These are phyloP conservation scores for Pristionchus japonicus DNA, from an alignment of 2,888 invertebrate genomes.

Conservation along the genomic window DNA sequence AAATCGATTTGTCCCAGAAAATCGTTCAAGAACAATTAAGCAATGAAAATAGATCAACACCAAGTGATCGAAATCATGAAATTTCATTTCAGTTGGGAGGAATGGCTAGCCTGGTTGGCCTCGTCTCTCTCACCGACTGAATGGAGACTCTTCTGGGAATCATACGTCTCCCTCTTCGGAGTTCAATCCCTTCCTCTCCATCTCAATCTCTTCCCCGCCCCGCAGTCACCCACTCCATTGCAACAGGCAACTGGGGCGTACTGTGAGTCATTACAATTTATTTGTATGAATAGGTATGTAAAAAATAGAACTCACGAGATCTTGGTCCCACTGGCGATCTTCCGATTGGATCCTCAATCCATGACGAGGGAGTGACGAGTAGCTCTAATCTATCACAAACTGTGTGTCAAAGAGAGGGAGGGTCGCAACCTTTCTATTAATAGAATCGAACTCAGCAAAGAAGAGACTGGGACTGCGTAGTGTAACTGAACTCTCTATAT, in stretches of 20 bases:
- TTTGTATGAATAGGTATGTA: not conserved
- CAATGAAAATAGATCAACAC: too few relatives aligned
- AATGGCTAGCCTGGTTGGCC: not conserved
- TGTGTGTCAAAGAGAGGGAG: not conserved
- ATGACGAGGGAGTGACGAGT: not conserved
- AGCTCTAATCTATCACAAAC: not conserved
- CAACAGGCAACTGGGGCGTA: not conserved
- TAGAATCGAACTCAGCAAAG: not conserved
- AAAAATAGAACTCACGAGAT: not conserved
- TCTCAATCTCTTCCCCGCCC: not conserved
- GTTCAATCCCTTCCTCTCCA: conserved; percentile 30
- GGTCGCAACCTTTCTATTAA: not conserved
- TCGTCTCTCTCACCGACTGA: not conserved
- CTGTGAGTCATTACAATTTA: not conserved
- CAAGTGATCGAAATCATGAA: too few relatives aligned
- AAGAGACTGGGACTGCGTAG: not conserved
- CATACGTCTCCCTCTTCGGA: conserved; percentile 5
- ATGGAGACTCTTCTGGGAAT: conserved; percentile 20
- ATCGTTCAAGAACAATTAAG: too few relatives aligned
- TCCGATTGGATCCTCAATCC: not conserved
- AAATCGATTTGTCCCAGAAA: too few relatives aligned
- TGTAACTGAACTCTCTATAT: not conserved
- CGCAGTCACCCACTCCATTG: not conserved
- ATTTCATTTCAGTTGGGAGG: conserved; percentile 43
- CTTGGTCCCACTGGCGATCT: not conserved